Conservation (phyloP, 2,888 invertebrate species). For the Dryadula phaetusa region DNA sequence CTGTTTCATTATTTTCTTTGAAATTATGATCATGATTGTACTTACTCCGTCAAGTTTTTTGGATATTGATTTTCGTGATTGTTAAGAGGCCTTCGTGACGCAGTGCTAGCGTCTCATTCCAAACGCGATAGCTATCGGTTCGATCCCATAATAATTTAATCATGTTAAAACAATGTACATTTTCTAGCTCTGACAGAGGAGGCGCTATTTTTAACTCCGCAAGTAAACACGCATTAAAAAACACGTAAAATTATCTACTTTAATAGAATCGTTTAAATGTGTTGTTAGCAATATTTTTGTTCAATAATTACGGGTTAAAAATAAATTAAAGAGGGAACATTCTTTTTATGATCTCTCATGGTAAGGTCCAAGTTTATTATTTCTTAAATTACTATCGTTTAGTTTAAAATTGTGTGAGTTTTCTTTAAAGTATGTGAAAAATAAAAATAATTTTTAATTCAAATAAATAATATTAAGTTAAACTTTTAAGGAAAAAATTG, state of each 20-base stretch:
- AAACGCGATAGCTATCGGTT: too few relatives aligned
- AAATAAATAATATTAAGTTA: slow-evolving; percentile 17
- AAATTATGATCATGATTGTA: neutral
- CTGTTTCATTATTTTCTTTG: neutral
- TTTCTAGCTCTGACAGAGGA: too few relatives aligned
- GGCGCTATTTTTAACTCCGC: too few relatives aligned
- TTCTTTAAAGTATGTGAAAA: neutral
- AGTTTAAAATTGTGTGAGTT: neutral
- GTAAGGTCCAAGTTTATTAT: slow-evolving; percentile 4
- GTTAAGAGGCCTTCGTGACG: neutral
- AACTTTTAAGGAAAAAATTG: neutral
- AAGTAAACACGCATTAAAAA: neutral
- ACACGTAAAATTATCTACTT: neutral
- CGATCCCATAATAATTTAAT: too few relatives aligned
- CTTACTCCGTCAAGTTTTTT: neutral
- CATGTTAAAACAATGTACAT: too few relatives aligned
- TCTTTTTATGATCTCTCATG: slow-evolving; percentile 4
- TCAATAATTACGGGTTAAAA: slow-evolving; percentile 1
- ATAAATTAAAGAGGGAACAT: neutral
- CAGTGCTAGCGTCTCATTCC: too few relatives aligned
- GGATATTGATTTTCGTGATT: neutral
- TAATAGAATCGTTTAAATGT: neutral
- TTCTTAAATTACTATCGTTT: slow-evolving; percentile 3
- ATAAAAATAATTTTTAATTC: neutral
- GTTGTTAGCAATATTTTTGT: neutral